phyloP scores from a whole-genome alignment of 1,140 invertebrate species.

The Drosophila pseudoobscura region DNA sequence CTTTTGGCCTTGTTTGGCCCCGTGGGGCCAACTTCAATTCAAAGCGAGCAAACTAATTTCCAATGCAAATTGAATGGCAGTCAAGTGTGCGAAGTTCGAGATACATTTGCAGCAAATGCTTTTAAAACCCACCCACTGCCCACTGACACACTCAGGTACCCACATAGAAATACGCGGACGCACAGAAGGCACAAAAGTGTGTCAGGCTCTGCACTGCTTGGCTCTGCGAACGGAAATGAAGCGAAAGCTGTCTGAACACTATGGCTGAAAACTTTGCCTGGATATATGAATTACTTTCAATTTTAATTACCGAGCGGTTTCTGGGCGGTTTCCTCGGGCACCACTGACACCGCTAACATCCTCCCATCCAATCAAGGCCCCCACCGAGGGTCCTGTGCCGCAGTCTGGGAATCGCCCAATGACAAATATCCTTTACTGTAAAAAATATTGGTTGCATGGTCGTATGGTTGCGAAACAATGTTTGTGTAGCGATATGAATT shows the following conservation, averaged over 20 bases:
- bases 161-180: not conserved
- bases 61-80: slow-evolving; percentile 81
- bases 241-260: not conserved
- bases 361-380: too few relatives aligned
- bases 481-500: too few relatives aligned
- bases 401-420: too few relatives aligned
- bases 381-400: too few relatives aligned
- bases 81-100: slow-evolving; percentile 80
- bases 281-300: slow-evolving; percentile 75
- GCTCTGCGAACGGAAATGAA: slow-evolving; percentile 11
- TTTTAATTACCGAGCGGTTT: slow-evolving; percentile 78
- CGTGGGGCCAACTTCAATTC: slow-evolving; percentile 80
- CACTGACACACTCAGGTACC: not conserved
- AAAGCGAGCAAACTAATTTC: slow-evolving; percentile 81
- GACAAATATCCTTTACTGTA: too few relatives aligned
- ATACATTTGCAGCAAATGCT: slow-evolving; percentile 80
- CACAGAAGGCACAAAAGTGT: slow-evolving; percentile 18
- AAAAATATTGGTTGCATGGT: too few relatives aligned
- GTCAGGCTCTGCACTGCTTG: slow-evolving; percentile 26
- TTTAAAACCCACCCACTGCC: slow-evolving; percentile 66
- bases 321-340: slow-evolving; percentile 12
- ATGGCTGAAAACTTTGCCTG: slow-evolving; percentile 9
- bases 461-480: too few relatives aligned
- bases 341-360: too few relatives aligned
- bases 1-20: slow-evolving; percentile 77